Evolutionary conservation across 2,888 invertebrate species (phyloP).

Genomic region (Cloeon dipterum): DNA sequence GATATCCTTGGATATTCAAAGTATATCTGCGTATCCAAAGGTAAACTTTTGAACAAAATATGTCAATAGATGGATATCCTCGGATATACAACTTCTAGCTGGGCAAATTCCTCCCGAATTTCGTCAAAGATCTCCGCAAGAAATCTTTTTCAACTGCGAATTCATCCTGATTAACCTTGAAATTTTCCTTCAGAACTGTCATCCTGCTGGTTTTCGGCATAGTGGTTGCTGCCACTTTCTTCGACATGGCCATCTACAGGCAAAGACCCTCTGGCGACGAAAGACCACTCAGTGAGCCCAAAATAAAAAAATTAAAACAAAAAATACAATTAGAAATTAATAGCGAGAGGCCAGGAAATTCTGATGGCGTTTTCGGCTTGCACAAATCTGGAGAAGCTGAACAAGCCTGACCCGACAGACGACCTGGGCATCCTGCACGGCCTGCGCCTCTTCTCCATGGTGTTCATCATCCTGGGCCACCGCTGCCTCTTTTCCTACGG

Average conservation of each 20-base stretch:
- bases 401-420: conserved; percentile 4
- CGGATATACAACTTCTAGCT: no score
- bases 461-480: conserved; percentile 5
- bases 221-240: not conserved
- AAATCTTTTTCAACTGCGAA: no score
- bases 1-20: no score
- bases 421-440: conserved; percentile 5
- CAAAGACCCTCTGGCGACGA: not conserved
- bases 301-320: no score
- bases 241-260: conserved; percentile 1
- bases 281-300: conserved; percentile 2
- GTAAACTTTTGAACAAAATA: no score
- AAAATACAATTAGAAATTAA: no score
- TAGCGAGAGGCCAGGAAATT: not conserved
- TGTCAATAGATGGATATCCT: no score
- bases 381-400: conserved; percentile 4
- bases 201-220: not conserved
- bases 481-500: conserved; percentile 6
- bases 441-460: conserved; percentile 4
- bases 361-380: conserved; percentile 3
- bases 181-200: not conserved
- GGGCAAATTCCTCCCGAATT: no score
- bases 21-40: no score
- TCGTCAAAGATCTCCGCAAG: no score
- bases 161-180: no score